Conservation (phyloP, 2,888 invertebrate genomes). For the Eupithecia pulchellata region DNA sequence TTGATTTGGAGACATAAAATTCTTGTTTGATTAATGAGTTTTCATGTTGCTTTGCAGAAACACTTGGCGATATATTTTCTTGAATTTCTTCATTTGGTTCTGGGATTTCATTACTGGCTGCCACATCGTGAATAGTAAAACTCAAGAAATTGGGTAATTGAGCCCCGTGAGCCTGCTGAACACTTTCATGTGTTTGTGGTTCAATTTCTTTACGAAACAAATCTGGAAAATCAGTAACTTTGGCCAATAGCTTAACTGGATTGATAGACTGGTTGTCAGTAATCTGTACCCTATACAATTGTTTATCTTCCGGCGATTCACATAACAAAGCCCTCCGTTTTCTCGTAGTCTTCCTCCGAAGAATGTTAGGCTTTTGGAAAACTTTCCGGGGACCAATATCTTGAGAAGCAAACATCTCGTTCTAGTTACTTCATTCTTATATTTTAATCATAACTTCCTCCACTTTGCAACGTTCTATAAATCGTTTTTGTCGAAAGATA, state of each 20-base stretch:
- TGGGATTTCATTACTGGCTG: slow-evolving; percentile 5
- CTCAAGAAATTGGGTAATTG: slow-evolving; percentile 3
- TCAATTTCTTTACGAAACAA: not conserved
- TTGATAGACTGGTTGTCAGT: not conserved
- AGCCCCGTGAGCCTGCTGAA: slow-evolving; percentile 2
- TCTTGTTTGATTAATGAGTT: slow-evolving; percentile 17
- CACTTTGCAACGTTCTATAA: not conserved
- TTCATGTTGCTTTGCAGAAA: slow-evolving; percentile 4
- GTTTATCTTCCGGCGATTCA: slow-evolving; percentile 48
- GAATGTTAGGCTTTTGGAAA: slow-evolving; percentile 78
- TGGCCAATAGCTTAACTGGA: not conserved
- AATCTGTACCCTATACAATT: not conserved
- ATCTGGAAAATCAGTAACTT: slow-evolving; percentile 5
- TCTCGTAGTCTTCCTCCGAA: slow-evolving; percentile 66
- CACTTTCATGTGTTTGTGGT: not conserved
- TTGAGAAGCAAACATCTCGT: slow-evolving; percentile 70
- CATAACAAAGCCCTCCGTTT: slow-evolving; percentile 24
- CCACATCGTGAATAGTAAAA: slow-evolving; percentile 7
- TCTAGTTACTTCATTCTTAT: slow-evolving; percentile 38
- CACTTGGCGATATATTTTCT: not conserved
- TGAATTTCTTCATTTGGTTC: slow-evolving; percentile 9
- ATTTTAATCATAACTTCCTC: not conserved
- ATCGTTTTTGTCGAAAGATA: not conserved
- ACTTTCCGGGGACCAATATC: slow-evolving; percentile 66
- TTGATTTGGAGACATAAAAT: slow-evolving; percentile 12